Evolutionary conservation across 2,113 vertebrate genomes (phyloP).

Genomic region (Agapornis roseicollis): DNA sequence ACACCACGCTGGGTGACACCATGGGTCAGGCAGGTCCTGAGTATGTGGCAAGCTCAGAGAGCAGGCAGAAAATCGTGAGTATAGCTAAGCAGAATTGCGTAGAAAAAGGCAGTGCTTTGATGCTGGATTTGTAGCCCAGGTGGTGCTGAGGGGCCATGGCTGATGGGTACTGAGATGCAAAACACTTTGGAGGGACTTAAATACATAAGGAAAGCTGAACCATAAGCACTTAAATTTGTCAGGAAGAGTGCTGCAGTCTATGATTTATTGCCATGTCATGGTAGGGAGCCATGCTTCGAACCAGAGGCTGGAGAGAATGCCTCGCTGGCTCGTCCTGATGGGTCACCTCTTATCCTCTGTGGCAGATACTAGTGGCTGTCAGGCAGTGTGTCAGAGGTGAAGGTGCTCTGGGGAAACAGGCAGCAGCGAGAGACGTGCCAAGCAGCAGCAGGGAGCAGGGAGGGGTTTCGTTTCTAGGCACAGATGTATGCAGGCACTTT

Average conservation of each 20-base stretch:
- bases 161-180: not conserved
- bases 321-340: accelerated
- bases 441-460: not conserved
- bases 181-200: not conserved
- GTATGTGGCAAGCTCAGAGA: accelerated
- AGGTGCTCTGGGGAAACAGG: too few relatives aligned
- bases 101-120: not conserved
- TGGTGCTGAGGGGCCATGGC: accelerated
- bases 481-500: not conserved
- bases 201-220: accelerated
- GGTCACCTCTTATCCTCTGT: not conserved
- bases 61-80: accelerated
- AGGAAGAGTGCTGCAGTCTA: not conserved
- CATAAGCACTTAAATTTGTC: not conserved
- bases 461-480: not conserved
- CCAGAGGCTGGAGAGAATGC: not conserved
- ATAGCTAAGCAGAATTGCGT: accelerated
- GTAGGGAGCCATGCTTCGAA: not conserved
- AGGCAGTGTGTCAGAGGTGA: not conserved
- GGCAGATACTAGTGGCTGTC: accelerated
- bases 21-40: not conserved
- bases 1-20: accelerated
- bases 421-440: accelerated
- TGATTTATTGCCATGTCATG: not conserved
- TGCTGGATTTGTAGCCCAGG: not conserved